phyloP scores from a whole-genome alignment of 2,113 vertebrate genomes.

The Actinemys pallida region DNA sequence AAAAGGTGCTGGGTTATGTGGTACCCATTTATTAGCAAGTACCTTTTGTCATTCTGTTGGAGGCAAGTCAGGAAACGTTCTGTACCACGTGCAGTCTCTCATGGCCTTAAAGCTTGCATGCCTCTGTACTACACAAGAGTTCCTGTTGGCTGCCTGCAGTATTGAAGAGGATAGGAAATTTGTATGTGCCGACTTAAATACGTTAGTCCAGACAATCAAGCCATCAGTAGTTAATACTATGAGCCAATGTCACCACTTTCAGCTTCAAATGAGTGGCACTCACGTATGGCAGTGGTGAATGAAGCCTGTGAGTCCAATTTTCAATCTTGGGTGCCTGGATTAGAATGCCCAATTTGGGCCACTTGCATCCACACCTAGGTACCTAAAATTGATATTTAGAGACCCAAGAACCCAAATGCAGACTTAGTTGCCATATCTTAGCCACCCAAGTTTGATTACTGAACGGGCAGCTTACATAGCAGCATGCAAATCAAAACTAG shows the following conservation, averaged over 20 bases:
- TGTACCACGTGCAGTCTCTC: accelerated
- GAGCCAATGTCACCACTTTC: not conserved
- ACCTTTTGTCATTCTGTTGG: accelerated
- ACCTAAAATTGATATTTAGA: not conserved
- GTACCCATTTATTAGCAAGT: not conserved
- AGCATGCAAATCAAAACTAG: not conserved
- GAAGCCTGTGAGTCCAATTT: not conserved
- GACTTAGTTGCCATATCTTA: not conserved
- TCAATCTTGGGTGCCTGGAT: not conserved
- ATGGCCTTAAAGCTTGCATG: accelerated
- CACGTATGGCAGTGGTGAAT: accelerated
- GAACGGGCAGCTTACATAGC: not conserved
- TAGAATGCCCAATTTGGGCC: not conserved
- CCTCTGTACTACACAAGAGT: not conserved
- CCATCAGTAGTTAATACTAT: not conserved
- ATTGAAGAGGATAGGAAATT: not conserved
- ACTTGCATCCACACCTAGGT: not conserved
- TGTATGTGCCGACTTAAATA: not conserved
- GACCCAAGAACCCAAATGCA: not conserved
- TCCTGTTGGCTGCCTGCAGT: accelerated
- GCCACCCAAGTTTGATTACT: not conserved
- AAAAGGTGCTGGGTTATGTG: not conserved
- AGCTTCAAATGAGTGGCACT: not conserved
- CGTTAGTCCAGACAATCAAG: not conserved
- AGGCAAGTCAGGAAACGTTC: accelerated